Conservation (phyloP, 2,113 vertebrate genomes). For the Syngnathus scovelli region DNA sequence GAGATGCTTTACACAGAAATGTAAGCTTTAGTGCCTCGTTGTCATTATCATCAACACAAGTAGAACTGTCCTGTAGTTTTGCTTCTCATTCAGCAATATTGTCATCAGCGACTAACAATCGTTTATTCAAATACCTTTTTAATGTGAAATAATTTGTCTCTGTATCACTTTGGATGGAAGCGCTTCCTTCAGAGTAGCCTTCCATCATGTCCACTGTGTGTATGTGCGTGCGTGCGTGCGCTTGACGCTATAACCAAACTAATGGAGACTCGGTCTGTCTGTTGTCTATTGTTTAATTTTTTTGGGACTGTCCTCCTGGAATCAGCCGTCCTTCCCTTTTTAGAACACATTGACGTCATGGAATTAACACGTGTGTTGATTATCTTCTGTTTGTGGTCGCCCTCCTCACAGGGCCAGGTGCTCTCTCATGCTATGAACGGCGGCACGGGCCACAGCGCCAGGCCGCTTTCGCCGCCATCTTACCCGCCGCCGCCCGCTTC, state of each 20-base stretch:
- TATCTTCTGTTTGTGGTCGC: slow-evolving; percentile 52
- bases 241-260: slow-evolving; percentile 22
- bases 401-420: slow-evolving; percentile 77
- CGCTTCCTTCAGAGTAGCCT: slow-evolving; percentile 13
- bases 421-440: slow-evolving; percentile 83
- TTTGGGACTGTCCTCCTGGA: slow-evolving; percentile 24
- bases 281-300: slow-evolving; percentile 29
- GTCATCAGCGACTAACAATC: not conserved
- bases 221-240: not conserved
- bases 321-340: slow-evolving; percentile 7
- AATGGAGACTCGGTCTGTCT: slow-evolving; percentile 15
- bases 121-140: not conserved
- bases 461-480: slow-evolving; percentile 84
- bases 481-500: slow-evolving; percentile 80
- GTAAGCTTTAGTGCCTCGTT: not conserved
- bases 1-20: not conserved
- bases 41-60: not conserved
- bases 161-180: slow-evolving; percentile 29
- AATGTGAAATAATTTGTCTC: slow-evolving; percentile 9
- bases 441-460: slow-evolving; percentile 77
- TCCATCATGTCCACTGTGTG: slow-evolving; percentile 27
- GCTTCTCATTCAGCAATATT: not conserved
- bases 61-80: not conserved
- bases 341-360: slow-evolving; percentile 1
- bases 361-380: slow-evolving; percentile 1